Evolutionary conservation across 2,797 vertebrate species (phyloP).

Genomic region (Poecilia wingei): DNA sequence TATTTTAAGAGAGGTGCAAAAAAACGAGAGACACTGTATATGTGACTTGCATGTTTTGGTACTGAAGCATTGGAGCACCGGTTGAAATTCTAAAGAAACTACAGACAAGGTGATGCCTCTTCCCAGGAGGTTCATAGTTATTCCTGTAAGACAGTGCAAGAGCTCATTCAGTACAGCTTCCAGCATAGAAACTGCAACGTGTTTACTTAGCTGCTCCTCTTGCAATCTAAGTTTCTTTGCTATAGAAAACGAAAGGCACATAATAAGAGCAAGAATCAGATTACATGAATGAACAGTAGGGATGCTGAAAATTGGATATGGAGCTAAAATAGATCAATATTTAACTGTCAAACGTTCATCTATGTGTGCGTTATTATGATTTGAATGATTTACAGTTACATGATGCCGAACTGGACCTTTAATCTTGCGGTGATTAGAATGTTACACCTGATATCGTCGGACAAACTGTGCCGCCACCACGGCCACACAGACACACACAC

Average conservation of each 20-base stretch:
- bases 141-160: not conserved
- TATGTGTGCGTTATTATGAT: not conserved
- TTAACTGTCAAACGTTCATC: not conserved
- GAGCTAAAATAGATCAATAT: not conserved
- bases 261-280: not conserved
- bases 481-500: not conserved
- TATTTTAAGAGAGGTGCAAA: not conserved
- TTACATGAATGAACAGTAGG: not conserved
- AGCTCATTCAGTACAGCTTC: constrained; percentile 2
- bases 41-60: not conserved
- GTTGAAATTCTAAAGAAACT: not conserved
- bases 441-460: constrained; percentile 36
- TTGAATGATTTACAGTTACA: not conserved
- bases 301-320: not conserved
- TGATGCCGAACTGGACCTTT: constrained; percentile 13
- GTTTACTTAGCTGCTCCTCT: too few relatives aligned
- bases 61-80: not conserved
- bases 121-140: not conserved
- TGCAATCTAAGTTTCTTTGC: not conserved
- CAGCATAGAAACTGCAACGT: not conserved
- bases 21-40: not conserved
- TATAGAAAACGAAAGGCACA: not conserved
- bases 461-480: constrained; percentile 11
- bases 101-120: not conserved
- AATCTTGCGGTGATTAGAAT: constrained; percentile 27